These are phyloP conservation scores for Cirrhinus molitorella DNA, from an alignment of 2,797 vertebrate genomes.

Conservation along the genomic window DNA sequence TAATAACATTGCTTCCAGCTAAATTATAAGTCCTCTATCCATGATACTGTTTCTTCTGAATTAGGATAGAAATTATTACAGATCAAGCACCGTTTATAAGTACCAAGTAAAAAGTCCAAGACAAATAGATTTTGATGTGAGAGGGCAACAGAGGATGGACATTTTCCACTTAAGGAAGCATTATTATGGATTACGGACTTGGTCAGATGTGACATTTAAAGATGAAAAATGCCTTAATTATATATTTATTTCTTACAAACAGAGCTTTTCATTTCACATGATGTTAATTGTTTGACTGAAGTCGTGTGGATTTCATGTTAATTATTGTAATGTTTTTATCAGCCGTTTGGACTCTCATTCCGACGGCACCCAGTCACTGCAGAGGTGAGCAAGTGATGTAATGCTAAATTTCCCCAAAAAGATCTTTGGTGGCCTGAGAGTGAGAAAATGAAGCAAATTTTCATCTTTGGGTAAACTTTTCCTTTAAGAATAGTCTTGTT, in stretches of 20 bases:
- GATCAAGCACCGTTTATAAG: background rate
- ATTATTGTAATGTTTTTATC: background rate
- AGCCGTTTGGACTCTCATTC: background rate
- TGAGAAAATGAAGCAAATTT: background rate
- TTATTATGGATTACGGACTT: background rate
- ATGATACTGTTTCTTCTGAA: background rate
- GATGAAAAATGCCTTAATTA: background rate
- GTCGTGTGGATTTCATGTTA: background rate
- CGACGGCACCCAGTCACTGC: background rate
- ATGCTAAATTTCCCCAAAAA: background rate
- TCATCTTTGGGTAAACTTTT: background rate
- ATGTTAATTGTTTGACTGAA: background rate
- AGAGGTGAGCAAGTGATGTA: background rate
- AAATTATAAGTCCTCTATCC: no score
- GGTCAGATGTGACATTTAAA: no score
- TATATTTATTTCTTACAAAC: background rate
- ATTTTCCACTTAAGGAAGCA: background rate
- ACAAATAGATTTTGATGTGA: background rate
- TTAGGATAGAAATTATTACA: background rate
- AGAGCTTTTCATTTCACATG: background rate
- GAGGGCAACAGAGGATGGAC: background rate
- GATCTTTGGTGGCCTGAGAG: background rate
- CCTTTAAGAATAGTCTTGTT: background rate
- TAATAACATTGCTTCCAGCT: no score
- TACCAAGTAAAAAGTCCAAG: background rate